Evolutionary conservation across 2,113 vertebrate genomes (phyloP).

Genomic region (Catharus bicknelli): DNA sequence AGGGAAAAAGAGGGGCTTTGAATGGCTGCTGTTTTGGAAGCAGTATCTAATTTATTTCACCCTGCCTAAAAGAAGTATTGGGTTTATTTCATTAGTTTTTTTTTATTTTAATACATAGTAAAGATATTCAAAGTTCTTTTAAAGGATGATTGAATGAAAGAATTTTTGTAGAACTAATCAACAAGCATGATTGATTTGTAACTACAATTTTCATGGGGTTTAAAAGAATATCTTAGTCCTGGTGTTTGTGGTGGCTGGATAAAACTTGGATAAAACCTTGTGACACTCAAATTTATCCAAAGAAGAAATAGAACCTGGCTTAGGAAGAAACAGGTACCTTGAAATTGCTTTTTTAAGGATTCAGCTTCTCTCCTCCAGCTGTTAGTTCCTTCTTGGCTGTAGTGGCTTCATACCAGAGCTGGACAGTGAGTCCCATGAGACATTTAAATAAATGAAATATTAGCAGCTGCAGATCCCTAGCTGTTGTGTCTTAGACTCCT

Average conservation of each 20-base stretch:
- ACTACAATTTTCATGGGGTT: background rate
- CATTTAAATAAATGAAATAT: background rate
- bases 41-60: background rate
- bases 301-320: conserved; percentile 48
- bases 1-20: background rate
- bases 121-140: background rate
- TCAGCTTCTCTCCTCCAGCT: background rate
- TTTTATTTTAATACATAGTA: background rate
- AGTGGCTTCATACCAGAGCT: background rate
- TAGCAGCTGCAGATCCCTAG: background rate
- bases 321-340: conserved; percentile 21
- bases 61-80: background rate
- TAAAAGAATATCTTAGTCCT: background rate
- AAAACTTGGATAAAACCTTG: background rate
- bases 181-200: background rate
- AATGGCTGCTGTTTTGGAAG: background rate
- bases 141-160: background rate
- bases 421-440: background rate
- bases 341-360: background rate
- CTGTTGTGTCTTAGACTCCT: background rate
- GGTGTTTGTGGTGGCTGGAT: background rate
- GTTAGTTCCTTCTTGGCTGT: background rate
- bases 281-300: background rate
- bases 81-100: background rate
- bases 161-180: background rate